Evolutionary conservation across 2,113 vertebrate species (phyloP), one percentile per base, ranked within the genome.

Genomic region (Caracal caracal): DNA sequence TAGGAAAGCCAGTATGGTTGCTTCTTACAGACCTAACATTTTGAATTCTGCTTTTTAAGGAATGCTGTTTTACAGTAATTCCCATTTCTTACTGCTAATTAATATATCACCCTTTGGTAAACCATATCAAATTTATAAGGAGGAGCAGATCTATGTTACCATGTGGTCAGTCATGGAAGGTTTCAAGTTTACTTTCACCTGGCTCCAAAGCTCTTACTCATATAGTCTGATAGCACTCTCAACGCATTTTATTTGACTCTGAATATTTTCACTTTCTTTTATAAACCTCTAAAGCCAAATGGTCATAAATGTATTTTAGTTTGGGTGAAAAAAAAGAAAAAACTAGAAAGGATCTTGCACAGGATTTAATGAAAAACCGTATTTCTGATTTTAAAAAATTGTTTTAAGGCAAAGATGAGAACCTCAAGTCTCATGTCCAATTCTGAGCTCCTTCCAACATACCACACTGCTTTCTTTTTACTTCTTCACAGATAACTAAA

Each of bases 261-360:
- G 47, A 94, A 85, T 63, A 73, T 68, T 76, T 93, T 71, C 35
- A 89, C 24, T 95, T 97, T 61, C 24, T 73, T 95, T 96, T 82
- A 96, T 28, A 97, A 97, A 90, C 33, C 30, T 37, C 92, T 92
- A 76, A 89, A 85, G 68, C 86, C n/a, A 96, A 89, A 93, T 84
- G 81, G 92, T 92, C 26, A 71, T 35, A 86, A 95, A 78, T 65
- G 30, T 30, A 83, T 88, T 92, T 66, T 61, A 70, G 30, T 89
- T 95, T 93, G n/a, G 24, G 66, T 80, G 76, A 8, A 28, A 75
- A 87, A 65, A 49, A 56, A 88, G 71, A 66, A 51, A 59, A 81
- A 87, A 40, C 47, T 63, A 95, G 68, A 91, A 96, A 86, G 5
- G 12, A 90, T 78, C 59, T 13, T 85, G 26, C 24, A 65, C 30